Evolutionary conservation across 2,113 vertebrate genomes (phyloP).

Genomic region (Pelusios castaneus): DNA sequence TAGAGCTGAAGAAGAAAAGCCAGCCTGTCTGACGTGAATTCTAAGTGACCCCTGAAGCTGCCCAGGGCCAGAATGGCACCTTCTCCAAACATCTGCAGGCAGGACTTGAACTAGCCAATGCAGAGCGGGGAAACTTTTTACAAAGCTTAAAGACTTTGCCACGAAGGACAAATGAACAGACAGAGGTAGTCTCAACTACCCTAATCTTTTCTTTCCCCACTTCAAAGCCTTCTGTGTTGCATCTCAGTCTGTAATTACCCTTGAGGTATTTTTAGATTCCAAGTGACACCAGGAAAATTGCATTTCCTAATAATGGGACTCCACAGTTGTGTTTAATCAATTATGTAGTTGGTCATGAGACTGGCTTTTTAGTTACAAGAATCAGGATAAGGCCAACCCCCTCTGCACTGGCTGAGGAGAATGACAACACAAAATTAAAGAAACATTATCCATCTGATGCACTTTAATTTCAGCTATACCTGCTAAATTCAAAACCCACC

Average conservation of each 20-base stretch:
- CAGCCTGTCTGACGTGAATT: slow-evolving; percentile 26
- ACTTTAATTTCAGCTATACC: slow-evolving; percentile 73
- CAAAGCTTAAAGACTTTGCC: slow-evolving; percentile 56
- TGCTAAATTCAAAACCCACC: slow-evolving; percentile 76
- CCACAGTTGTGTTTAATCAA: slow-evolving; percentile 82
- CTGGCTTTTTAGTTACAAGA: slow-evolving; percentile 74
- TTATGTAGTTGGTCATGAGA: slow-evolving; percentile 81
- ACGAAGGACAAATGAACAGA: slow-evolving; percentile 76
- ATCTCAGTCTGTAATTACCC: slow-evolving; percentile 80
- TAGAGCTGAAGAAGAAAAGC: slow-evolving; percentile 65
- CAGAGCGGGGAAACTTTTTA: slow-evolving; percentile 43
- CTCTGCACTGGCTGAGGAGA: slow-evolving; percentile 61
- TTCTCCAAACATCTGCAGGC: slow-evolving; percentile 69
- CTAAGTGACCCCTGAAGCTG: slow-evolving; percentile 73
- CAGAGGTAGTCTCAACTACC: slow-evolving; percentile 61
- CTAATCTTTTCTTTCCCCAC: slow-evolving; percentile 80
- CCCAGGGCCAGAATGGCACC: slow-evolving; percentile 49
- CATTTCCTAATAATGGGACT: slow-evolving; percentile 77
- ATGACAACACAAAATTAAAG: slow-evolving; percentile 63
- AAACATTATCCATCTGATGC: slow-evolving; percentile 69
- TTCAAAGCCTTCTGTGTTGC: slow-evolving; percentile 78
- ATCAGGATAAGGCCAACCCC: slow-evolving; percentile 63
- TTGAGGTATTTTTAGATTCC: slow-evolving; percentile 81
- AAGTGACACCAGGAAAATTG: slow-evolving; percentile 78
- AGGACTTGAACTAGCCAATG: neutral